Evolutionary conservation across 2,888 invertebrate species (phyloP).

Genomic region (Anoplius nigerrimus): DNA sequence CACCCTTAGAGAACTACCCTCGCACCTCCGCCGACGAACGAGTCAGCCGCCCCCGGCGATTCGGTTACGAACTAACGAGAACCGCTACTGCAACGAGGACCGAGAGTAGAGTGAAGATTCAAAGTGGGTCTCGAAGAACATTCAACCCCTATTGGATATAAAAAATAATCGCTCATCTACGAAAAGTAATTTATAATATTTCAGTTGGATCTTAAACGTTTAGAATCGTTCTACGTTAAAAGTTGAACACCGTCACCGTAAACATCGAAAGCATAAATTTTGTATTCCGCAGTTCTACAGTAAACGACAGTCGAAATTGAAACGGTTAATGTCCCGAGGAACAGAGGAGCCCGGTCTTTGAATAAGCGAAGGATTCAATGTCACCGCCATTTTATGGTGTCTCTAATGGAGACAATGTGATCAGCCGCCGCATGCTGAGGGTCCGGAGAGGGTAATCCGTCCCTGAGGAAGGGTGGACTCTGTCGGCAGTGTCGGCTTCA

Average conservation of each 20-base stretch:
- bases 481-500: constrained; percentile 51
- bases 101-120: too few species aligned
- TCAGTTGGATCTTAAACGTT: too few species aligned
- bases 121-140: too few species aligned
- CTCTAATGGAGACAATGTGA: constrained; percentile 44
- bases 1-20: constrained; percentile 55
- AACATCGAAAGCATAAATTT: too few species aligned
- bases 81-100: not conserved
- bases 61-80: constrained; percentile 56
- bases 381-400: constrained; percentile 29
- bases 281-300: too few species aligned
- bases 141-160: too few species aligned
- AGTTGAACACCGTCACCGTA: too few species aligned
- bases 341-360: not conserved
- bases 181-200: too few species aligned
- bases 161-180: too few species aligned
- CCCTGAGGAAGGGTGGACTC: constrained; percentile 56
- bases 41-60: constrained; percentile 22
- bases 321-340: too few species aligned
- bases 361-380: constrained; percentile 27
- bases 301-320: too few species aligned
- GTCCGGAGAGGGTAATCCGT: constrained; percentile 44
- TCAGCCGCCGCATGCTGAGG: constrained; percentile 31
- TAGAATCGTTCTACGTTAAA: too few species aligned
- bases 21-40: constrained; percentile 30